A percentile compares a stretch with the other conserved stretches of the same genome.
phyloP scores from a whole-genome alignment of 2,797 vertebrate species.

The Micrastur ruficollis region DNA sequence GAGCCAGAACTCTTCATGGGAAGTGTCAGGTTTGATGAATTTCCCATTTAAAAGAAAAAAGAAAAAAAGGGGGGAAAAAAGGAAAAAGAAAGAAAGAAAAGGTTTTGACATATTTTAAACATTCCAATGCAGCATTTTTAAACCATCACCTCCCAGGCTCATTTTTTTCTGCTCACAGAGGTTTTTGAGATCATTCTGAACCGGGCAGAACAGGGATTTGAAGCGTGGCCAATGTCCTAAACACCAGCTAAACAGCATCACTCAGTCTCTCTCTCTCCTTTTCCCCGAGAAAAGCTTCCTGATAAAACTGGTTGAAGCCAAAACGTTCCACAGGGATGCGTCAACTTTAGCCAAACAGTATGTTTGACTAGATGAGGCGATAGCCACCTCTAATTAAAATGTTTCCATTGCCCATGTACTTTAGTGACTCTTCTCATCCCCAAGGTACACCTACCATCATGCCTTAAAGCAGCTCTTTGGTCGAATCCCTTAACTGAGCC shows the following conservation, averaged over 20 bases:
- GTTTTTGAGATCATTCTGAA: slow-evolving; percentile 24
- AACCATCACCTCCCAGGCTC: slow-evolving; percentile 31
- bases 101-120: slow-evolving; percentile 51
- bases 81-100: not conserved
- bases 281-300: not conserved
- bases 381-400: not conserved
- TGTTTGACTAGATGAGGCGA: not conserved
- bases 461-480: not conserved
- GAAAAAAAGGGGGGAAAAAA: not conserved
- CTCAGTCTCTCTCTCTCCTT: not conserved
- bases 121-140: slow-evolving; percentile 6
- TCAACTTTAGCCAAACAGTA: not conserved
- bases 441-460: not conserved
- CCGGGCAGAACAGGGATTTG: slow-evolving; percentile 21
- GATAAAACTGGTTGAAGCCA: not conserved
- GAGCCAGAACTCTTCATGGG: slow-evolving; percentile 38
- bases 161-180: not conserved
- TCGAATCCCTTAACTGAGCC: not conserved
- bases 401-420: not conserved
- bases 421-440: not conserved
- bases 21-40: slow-evolving; percentile 58
- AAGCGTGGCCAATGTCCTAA: not conserved
- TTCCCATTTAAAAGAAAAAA: not conserved
- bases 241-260: not conserved
- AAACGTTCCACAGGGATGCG: not conserved